These are phyloP conservation scores for Hylaea fasciaria DNA, from an alignment of 2,888 invertebrate genomes.

Conservation along the genomic window DNA sequence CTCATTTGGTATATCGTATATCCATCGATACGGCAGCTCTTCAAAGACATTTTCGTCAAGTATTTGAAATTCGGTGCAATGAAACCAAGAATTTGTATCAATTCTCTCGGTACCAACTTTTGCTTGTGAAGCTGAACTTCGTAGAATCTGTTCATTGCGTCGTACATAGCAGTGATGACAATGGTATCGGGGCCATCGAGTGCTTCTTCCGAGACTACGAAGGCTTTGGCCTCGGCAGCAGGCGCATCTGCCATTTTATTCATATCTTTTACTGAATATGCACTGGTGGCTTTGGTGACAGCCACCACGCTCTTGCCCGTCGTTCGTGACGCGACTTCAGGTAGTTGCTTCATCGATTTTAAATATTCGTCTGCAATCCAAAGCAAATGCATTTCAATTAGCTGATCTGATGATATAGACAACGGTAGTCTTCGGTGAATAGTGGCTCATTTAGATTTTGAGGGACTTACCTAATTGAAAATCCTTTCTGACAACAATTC, in stretches of 20 bases:
- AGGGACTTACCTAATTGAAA: constrained; percentile 40
- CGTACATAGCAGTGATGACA: constrained; percentile 49
- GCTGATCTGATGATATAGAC: too few relatives aligned
- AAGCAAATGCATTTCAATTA: not conserved
- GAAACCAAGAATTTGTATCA: constrained; percentile 55
- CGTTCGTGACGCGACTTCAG: not conserved
- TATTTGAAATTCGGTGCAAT: constrained; percentile 47
- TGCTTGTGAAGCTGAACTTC: constrained; percentile 53
- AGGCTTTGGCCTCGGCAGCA: too few relatives aligned
- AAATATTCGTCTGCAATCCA: constrained; percentile 6
- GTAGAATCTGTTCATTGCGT: constrained; percentile 49
- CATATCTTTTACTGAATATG: not conserved
- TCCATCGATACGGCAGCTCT: constrained; percentile 48
- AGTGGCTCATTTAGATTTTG: not conserved
- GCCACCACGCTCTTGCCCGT: not conserved
- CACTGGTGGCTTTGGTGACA: not conserved
- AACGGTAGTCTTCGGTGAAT: too few relatives aligned
- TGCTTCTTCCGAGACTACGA: too few relatives aligned
- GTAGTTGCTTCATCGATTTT: constrained; percentile 6
- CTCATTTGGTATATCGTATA: constrained; percentile 56
- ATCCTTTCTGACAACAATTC: constrained; percentile 47
- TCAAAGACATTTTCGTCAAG: constrained; percentile 53
- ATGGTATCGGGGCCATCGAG: constrained; percentile 35
- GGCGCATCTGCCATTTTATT: not conserved
- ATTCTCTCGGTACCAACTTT: constrained; percentile 43